These are phyloP conservation scores for Omphaloscelis lunosa DNA, from an alignment of 2,888 invertebrate genomes.

Conservation along the genomic window DNA sequence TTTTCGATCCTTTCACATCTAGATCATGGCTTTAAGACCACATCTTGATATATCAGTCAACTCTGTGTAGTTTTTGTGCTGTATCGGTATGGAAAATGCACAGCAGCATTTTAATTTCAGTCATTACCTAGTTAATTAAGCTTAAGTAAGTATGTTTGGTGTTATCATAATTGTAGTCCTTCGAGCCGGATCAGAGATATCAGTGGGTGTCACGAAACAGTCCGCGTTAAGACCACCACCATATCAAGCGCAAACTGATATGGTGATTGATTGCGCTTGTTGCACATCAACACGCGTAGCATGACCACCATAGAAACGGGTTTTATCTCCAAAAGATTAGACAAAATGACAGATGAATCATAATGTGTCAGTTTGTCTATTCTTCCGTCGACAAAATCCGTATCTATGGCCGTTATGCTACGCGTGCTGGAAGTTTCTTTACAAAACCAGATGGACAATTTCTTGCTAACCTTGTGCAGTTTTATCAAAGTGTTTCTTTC, in stretches of 20 bases:
- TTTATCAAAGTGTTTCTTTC: constrained; percentile 46
- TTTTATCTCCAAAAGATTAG: too few species aligned
- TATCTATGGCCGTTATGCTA: too few species aligned
- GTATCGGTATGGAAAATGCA: background rate
- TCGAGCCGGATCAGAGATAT: constrained; percentile 9
- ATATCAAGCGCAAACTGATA: background rate
- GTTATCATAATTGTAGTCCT: constrained; percentile 3
- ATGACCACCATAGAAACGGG: too few species aligned
- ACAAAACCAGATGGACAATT: constrained; percentile 24
- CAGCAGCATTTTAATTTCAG: too few species aligned
- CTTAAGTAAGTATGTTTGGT: background rate
- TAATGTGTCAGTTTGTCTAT: too few species aligned
- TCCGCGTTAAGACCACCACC: background rate
- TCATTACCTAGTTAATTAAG: background rate
- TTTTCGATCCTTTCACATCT: background rate
- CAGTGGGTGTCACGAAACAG: background rate
- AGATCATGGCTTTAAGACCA: background rate
- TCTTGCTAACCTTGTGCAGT: constrained; percentile 27
- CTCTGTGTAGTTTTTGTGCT: background rate
- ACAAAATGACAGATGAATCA: too few species aligned
- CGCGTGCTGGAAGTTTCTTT: background rate
- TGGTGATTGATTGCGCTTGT: too few species aligned
- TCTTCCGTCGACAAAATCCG: too few species aligned
- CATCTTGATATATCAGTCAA: background rate
- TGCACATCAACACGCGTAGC: too few species aligned